Base-by-base conservation (phyloP, 1,140 invertebrate genomes). In the Pristionchus pacificus region DNA sequence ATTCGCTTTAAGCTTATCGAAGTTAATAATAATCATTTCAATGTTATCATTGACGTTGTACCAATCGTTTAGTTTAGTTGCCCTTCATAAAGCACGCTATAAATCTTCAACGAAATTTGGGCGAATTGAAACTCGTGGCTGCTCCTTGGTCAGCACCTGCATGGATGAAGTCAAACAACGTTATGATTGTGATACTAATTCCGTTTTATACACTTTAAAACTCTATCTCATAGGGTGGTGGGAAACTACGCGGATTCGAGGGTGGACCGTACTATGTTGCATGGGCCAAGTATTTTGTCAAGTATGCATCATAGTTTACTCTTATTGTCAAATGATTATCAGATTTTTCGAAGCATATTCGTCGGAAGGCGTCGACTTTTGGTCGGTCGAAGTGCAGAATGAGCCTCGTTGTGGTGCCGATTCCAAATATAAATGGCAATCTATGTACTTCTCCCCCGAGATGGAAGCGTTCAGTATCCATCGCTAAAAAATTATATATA, bases 111-210 rank as follows among this genome's bases (percentile, higher is more conserved):
- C n/a, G n/a, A n/a, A n/a, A n/a, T n/a, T n/a, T n/a, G n/a, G 76
- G 84, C 59, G 75, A 84, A 63, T 73, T 89, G 78, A 78, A 87
- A 69, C 84, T 93, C 1, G 85, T 93, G 70, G 88, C 88, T 0
- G 88, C 89, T 13, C 88, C 91, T 0, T 96, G 93, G 93, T 90
- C 89, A 67, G 88, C 93, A 0, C 94, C 94, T 0, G 84, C 86
- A 3, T 97, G 93, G 93, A 96, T 97, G 93, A 97, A 97, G 85
- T 90, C 88, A 85, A 90, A 89, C 0, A 92, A 91, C 77, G 85
- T 90, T 28, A 84, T 83, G 63, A 85, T 88, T 68, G 57, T n/a
- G n/a, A n/a, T n/a, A n/a, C n/a, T n/a, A n/a, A n/a, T n/a, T n/a
- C n/a, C n/a, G n/a, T n/a, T n/a, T n/a, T n/a, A n/a, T n/a, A n/a